Base-by-base conservation (phyloP, 2,113 vertebrate species). In the Vidua macroura region DNA sequence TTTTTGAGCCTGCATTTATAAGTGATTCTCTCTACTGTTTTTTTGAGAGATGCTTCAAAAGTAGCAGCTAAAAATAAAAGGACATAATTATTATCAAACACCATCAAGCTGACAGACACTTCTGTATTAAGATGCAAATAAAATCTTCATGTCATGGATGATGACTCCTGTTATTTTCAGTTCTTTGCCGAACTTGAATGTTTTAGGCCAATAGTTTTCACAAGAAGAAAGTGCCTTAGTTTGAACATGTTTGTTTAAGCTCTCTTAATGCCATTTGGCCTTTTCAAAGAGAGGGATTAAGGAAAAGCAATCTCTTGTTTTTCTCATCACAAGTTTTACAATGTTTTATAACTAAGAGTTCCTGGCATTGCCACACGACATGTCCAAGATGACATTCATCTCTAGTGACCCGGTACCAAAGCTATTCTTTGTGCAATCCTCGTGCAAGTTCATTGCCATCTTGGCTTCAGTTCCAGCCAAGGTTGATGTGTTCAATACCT, bases 161-260 rank as follows among this genome's bases (percentile, higher is more conserved):
- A 95, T 35, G 27, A 58, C 22, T 85, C 23, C 49, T 86, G 31
- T 30, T 94, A 79, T 87, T 93, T 94, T 90, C 86, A 88, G 55
- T 74, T 92, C 73, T 69, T 90, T 92, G 31, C 27, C 52, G 76
- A 87, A 69, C 33, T 69, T 80, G 13, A 63, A 67, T 37, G 23
- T 72, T 90, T 94, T 46, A 52, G 83, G n/a, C 31, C 52, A 90
- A 83, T 8, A 24, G n/a, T 86, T 90, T 62, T 62, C 82, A 69
- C 11, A 46, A 51, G 58, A 88, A 79, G 23, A 7, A 63, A 77
- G 3, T 78, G 18, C 13, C 33, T 84, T 55, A 37, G 16, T 62
- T 53, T 72, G 41, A 81, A 55, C 12, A 21, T 0, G 1, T 85
- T 92, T 82, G 20, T 33, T 67, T 62, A 80, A 88, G 9, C 17